Evolutionary conservation across 2,797 vertebrate species (phyloP), one percentile per base, ranked within the genome.

Genomic region (Benthosema pterotum): DNA sequence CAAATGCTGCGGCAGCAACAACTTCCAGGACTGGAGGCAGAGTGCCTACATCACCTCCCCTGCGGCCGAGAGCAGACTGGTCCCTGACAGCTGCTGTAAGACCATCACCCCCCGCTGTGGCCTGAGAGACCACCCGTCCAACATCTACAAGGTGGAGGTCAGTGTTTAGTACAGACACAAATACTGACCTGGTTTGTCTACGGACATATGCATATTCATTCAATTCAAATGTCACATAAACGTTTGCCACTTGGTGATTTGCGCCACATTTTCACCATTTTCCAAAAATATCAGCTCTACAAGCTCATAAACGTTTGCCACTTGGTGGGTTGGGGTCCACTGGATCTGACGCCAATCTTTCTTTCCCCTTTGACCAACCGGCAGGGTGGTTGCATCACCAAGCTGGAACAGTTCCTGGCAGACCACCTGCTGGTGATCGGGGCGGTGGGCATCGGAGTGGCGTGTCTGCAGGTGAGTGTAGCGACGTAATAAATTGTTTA

Each of bases 81-180:
- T 96, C 22, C 95, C 95, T 0, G 95, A 96, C 80, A 96, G 94
- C 89, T 96, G 95, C 88, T 97, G 95, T 65, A 96, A 96, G 82
- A 95, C 90, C 0, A 74, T 94, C 59, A 94, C 93, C 15, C 66
- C 42, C 0, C 18, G 3, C 5, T 96, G 95, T 25, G 95, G 95
- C 55, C 82, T 11, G 48, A 89, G 94, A 62, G 89, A 92, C 74
- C 95, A 96, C 79, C 95, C 95, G 4, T 97, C 95, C 71, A 96
- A 96, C 83, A 94, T 96, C 88, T 96, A 94, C 88, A 94, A 93
- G 71, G 94, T 95, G 65, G 95, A 96, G 94, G 94, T 95, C 49
- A 80, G 92, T 85, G 9, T 38, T n/a, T n/a, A n/a, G n/a, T n/a
- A n/a, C n/a, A n/a, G n/a, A 11, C 32, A 9, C 2, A 2, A 38